phyloP scores from a whole-genome alignment of 2,888 invertebrate genomes.

The Adelognathus sp. region DNA sequence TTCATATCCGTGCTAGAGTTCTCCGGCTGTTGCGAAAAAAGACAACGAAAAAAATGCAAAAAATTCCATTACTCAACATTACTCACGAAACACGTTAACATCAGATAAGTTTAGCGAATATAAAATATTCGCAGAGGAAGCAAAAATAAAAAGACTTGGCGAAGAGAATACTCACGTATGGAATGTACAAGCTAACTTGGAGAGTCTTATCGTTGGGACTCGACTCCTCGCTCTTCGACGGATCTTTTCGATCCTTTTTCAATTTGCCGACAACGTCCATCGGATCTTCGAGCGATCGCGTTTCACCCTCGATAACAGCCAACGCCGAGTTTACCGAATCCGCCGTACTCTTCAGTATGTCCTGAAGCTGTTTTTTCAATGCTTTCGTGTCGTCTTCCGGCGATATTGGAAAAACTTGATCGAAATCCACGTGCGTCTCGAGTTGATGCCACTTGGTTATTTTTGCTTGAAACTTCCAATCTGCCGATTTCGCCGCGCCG shows the following conservation, averaged over 20 bases:
- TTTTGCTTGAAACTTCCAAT: constrained; percentile 89
- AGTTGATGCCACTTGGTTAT: constrained; percentile 89
- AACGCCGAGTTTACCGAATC: constrained; percentile 85
- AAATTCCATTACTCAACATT: constrained; percentile 25
- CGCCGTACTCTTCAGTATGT: constrained; percentile 84
- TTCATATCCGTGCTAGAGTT: constrained; percentile 61
- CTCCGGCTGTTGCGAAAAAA: constrained; percentile 44
- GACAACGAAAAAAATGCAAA: constrained; percentile 61
- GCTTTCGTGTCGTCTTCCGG: constrained; percentile 84
- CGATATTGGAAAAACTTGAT: constrained; percentile 88
- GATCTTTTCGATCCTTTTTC: constrained; percentile 82
- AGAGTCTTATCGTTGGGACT: constrained; percentile 82
- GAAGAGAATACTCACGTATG: constrained; percentile 84
- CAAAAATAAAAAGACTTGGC: not conserved
- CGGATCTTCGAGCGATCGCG: constrained; percentile 85
- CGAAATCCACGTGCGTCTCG: constrained; percentile 89
- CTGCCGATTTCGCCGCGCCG: constrained; percentile 85
- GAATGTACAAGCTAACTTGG: constrained; percentile 87
- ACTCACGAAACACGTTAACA: not conserved
- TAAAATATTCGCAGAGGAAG: not conserved
- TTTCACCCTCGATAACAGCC: constrained; percentile 89
- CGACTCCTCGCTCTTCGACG: constrained; percentile 80
- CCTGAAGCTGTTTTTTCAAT: constrained; percentile 87
- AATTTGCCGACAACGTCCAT: constrained; percentile 86
- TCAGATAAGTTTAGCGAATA: not conserved